These are phyloP conservation scores for Epiblema foenella DNA, from an alignment of 2,888 invertebrate genomes.

Conservation along the genomic window DNA sequence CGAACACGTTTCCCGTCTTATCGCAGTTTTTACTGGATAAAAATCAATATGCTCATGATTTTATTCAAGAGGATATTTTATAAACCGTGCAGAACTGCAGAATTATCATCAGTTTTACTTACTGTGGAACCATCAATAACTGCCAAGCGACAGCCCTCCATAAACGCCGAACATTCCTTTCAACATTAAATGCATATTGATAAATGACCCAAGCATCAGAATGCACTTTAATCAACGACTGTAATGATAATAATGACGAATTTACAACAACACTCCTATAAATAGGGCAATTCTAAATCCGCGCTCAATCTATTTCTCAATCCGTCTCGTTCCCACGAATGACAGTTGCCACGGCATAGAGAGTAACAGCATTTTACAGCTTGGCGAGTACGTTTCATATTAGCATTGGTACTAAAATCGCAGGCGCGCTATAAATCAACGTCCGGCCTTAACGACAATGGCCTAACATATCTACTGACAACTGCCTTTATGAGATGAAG, in stretches of 20 bases:
- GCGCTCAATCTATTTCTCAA: neutral
- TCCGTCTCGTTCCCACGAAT: constrained; percentile 22
- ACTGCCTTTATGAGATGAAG: constrained; percentile 37
- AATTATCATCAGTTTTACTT: constrained; percentile 2
- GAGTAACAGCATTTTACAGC: constrained; percentile 17
- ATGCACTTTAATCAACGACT: constrained; percentile 18
- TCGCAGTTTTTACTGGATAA: neutral
- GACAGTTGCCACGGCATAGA: constrained; percentile 5
- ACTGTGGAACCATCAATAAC: constrained; percentile 18
- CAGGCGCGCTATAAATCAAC: constrained; percentile 35
- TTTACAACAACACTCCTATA: constrained; percentile 13
- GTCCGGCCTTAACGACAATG: constrained; percentile 40
- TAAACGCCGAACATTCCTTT: constrained; percentile 14
- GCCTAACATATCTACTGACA: constrained; percentile 29
- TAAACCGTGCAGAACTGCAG: neutral
- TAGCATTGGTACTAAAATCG: constrained; percentile 31
- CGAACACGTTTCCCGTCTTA: neutral
- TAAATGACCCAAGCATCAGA: constrained; percentile 20
- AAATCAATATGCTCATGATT: too few relatives aligned
- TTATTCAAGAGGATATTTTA: neutral
- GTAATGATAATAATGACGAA: constrained; percentile 30
- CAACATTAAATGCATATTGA: constrained; percentile 23
- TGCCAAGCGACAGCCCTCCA: constrained; percentile 12
- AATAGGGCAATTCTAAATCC: constrained; percentile 10
- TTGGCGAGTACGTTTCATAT: constrained; percentile 15